phyloP scores from a whole-genome alignment of 2,113 vertebrate genomes.

The Calidris pugnax region DNA sequence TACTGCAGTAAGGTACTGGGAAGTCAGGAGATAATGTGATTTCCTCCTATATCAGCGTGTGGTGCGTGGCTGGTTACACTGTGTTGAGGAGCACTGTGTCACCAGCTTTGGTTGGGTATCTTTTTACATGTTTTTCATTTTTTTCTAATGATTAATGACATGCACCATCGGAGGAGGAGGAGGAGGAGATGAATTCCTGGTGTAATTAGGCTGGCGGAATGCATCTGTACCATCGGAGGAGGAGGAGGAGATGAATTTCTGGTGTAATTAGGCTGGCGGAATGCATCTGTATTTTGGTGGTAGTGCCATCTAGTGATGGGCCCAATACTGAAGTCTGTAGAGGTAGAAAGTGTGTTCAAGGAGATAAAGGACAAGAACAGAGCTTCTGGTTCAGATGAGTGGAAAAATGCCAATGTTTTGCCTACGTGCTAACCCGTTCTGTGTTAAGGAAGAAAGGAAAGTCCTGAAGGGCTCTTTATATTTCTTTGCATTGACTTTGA shows the following conservation, averaged over 20 bases:
- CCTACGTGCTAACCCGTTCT: background rate
- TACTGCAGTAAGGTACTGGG: background rate
- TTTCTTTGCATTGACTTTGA: background rate
- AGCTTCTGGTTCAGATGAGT: background rate
- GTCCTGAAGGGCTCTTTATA: background rate
- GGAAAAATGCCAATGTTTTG: background rate
- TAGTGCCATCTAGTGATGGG: background rate
- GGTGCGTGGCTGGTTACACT: background rate
- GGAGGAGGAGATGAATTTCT: too few relatives aligned
- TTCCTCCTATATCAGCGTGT: background rate
- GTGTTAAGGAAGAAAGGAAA: background rate
- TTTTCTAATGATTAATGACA: background rate
- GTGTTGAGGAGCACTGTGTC: background rate
- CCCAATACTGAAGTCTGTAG: background rate
- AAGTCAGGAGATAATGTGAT: background rate
- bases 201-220: background rate
- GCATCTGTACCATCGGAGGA: too few relatives aligned
- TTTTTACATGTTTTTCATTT: background rate
- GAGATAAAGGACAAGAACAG: background rate
- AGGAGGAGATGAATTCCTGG: background rate
- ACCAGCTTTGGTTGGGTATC: background rate
- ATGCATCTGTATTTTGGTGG: background rate
- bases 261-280: background rate
- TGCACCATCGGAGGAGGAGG: too few relatives aligned
- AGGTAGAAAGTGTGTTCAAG: background rate